phyloP scores from a whole-genome alignment of 2,113 vertebrate genomes.

The Coregonus clupeaformis region DNA sequence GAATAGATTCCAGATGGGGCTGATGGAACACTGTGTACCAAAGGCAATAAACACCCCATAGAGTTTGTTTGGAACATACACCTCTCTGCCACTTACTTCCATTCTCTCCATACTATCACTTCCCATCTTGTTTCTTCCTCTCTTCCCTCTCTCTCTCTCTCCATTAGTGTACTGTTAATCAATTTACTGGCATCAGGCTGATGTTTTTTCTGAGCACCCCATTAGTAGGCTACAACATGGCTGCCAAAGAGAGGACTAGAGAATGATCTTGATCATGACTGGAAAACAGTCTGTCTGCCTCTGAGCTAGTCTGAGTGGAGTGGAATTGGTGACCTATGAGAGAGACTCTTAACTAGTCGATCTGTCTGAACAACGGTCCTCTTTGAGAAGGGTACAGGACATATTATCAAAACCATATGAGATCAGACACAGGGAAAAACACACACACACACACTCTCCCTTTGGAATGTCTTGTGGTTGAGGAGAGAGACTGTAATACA shows the following conservation, averaged over 20 bases:
- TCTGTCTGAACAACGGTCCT: no score
- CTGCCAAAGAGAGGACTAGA: no score
- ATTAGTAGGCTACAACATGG: no score
- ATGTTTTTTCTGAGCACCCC: no score
- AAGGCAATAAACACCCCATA: background rate
- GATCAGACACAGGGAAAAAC: no score
- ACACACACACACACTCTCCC: background rate
- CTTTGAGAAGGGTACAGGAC: no score
- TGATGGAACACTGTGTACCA: constrained; percentile 48
- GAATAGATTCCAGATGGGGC: constrained; percentile 24
- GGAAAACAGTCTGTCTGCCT: background rate
- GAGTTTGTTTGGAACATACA: background rate
- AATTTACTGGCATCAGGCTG: no score
- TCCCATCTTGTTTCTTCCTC: background rate
- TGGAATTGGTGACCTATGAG: no score
- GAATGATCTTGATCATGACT: background rate
- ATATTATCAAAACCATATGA: no score
- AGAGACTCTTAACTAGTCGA: no score
- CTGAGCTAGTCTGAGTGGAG: background rate
- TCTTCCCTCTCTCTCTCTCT: no score
- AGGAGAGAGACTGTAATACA: background rate
- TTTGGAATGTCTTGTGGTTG: constrained; percentile 10
- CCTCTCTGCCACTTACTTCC: background rate
- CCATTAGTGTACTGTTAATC: no score
- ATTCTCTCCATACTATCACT: background rate